These are phyloP conservation scores for Acleris literana DNA, from an alignment of 2,888 invertebrate genomes.

Conservation along the genomic window DNA sequence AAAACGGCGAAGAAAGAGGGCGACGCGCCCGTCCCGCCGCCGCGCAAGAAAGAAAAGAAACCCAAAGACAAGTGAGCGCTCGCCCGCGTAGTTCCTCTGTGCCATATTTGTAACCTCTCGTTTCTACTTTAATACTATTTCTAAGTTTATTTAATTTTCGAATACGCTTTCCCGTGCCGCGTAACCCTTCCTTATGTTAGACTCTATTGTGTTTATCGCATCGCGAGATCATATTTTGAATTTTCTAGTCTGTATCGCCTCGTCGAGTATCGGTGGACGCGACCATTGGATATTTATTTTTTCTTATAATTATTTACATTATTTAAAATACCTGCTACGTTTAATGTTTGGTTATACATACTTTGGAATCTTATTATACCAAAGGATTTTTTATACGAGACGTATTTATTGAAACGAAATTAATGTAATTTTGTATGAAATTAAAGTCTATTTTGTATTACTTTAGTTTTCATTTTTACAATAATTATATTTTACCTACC, in stretches of 20 bases:
- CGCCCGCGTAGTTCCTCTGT: slow-evolving; percentile 72
- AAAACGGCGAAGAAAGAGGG: slow-evolving; percentile 81
- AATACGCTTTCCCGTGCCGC: slow-evolving; percentile 74
- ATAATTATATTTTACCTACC: not conserved
- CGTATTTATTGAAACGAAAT: slow-evolving; percentile 65
- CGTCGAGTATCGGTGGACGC: slow-evolving; percentile 47
- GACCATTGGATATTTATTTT: slow-evolving; percentile 40
- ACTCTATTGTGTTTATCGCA: slow-evolving; percentile 56
- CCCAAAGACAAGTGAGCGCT: slow-evolving; percentile 79
- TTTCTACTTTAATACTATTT: slow-evolving; percentile 54
- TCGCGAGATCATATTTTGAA: slow-evolving; percentile 60
- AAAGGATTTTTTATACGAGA: slow-evolving; percentile 37
- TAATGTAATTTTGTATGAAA: slow-evolving; percentile 69
- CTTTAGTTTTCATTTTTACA: slow-evolving; percentile 24
- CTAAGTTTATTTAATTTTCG: slow-evolving; percentile 66
- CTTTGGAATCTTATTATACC: slow-evolving; percentile 31
- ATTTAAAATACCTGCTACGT: slow-evolving; percentile 29
- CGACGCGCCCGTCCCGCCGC: slow-evolving; percentile 79
- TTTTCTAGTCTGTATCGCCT: slow-evolving; percentile 50
- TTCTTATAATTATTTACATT: slow-evolving; percentile 20
- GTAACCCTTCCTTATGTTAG: slow-evolving; percentile 64
- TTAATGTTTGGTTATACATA: slow-evolving; percentile 29
- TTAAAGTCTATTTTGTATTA: slow-evolving; percentile 76
- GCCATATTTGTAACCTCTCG: slow-evolving; percentile 74
- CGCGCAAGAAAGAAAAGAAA: slow-evolving; percentile 82